Conservation (phyloP, 2,888 invertebrate genomes). For the Drosophila koepferae region DNA sequence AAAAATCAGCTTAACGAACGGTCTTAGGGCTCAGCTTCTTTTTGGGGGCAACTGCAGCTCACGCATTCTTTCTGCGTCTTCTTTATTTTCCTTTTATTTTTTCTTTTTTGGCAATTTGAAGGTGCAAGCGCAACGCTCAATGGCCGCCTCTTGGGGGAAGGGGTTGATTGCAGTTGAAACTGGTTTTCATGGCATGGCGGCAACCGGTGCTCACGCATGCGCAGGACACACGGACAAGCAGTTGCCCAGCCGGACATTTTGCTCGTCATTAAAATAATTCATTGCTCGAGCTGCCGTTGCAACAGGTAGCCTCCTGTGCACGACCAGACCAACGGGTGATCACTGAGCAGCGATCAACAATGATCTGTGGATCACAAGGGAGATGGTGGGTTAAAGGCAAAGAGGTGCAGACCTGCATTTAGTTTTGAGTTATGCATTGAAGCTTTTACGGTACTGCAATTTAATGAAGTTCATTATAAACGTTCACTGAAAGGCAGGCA, state of each 20-base stretch:
- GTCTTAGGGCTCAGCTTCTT: conserved; percentile 42
- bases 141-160: conserved; percentile 51
- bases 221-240: conserved; percentile 40
- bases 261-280: conserved; percentile 78
- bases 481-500: not conserved
- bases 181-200: conserved; percentile 63
- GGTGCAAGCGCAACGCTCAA: conserved; percentile 60
- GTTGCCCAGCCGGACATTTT: conserved; percentile 29
- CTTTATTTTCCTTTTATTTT: conserved; percentile 15
- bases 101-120: conserved; percentile 46
- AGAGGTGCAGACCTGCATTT: conserved; percentile 27
- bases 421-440: conserved; percentile 62
- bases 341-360: conserved; percentile 41
- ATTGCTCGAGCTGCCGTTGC: conserved; percentile 60
- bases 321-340: conserved; percentile 46
- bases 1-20: conserved; percentile 72
- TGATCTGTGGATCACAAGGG: conserved; percentile 27
- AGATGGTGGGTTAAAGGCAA: not conserved
- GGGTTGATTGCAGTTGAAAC: conserved; percentile 41
- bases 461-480: conserved; percentile 21
- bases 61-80: conserved; percentile 33
- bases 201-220: conserved; percentile 56
- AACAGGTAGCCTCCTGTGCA: conserved; percentile 66
- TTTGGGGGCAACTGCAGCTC: conserved; percentile 42
- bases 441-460: conserved; percentile 34